Conservation (phyloP, 2,888 invertebrate species). For the Imbricaverruca yamaguchii region DNA sequence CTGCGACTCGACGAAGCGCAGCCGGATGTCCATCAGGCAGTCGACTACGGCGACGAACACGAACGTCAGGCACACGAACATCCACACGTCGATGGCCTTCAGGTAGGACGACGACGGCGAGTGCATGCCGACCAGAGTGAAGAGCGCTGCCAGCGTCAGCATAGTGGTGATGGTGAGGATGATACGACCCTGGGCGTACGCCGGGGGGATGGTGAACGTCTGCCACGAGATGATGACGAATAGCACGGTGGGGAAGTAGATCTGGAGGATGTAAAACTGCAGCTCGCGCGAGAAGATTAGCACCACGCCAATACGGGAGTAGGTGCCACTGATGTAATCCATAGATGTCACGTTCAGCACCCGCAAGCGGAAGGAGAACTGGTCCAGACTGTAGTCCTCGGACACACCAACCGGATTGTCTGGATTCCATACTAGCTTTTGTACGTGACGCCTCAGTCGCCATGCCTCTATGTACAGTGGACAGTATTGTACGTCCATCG, state of each 20-base stretch:
- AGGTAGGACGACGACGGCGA: conserved; percentile 34
- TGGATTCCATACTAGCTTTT: not conserved
- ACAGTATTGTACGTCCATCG: conserved; percentile 1
- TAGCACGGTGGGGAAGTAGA: conserved; percentile 55
- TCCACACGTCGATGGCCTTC: conserved; percentile 14
- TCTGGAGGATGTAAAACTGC: conserved; percentile 54
- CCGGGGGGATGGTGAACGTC: conserved; percentile 57
- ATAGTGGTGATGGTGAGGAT: conserved; percentile 49
- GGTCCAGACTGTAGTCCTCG: not conserved
- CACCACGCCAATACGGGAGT: conserved; percentile 39
- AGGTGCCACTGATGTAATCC: not conserved
- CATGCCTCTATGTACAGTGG: not conserved
- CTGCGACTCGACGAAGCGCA: not conserved
- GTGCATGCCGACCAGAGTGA: conserved; percentile 39
- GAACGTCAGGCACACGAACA: conserved; percentile 47
- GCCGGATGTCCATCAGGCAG: conserved; percentile 8
- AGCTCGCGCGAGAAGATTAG: conserved; percentile 55
- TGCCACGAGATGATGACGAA: conserved; percentile 60
- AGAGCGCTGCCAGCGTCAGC: conserved; percentile 41
- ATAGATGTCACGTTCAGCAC: not conserved
- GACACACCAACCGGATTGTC: not conserved
- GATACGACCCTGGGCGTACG: conserved; percentile 57
- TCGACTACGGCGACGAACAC: conserved; percentile 54
- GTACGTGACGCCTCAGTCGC: not conserved
- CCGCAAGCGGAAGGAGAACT: not conserved